Base-by-base conservation (phyloP, 2,888 invertebrate species). In the Pharmacophagus antenor region DNA sequence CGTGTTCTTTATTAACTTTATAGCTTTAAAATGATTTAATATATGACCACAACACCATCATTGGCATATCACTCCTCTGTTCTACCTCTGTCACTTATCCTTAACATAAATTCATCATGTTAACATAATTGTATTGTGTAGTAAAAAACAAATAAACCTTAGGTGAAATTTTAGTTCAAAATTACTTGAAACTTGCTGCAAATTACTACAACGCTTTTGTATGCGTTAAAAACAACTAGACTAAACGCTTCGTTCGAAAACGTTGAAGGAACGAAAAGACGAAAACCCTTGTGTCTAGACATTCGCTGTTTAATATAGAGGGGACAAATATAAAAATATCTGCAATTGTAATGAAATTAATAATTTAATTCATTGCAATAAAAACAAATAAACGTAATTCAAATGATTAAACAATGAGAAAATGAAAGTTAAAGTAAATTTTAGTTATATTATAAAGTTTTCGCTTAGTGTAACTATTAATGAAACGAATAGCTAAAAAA, bases 201-300 rank as follows among this genome's bases (percentile, higher is more conserved):
- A 31, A 31, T 2, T 31, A 31, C 31, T 12, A 31, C 12, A 31
- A 31, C 3, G 10, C 31, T 31, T 31, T 31, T 31, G 25, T 12
- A 25, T 0, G 42, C 17, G 23, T 53, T 42, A 10, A 46, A 54
- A 54, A 54, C n/a, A 21, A 44, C 44, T 1, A 42, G 25, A 18
- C 10, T 25, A 54, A 31, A 44, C 18, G 17, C 37, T 42, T 42
- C 44, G 12, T 54, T 42, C n/a, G 42, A 31, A 31, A 31, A 31
- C 31, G 31, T 2, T 3, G 12, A 31, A 31, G 31, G 31, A 31
- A 15, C 31, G 15, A 18, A 25, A 12, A 3, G 21, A 23, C 17
- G 23, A 3, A 49, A 49, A 21, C n/a, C 8, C 20, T 5, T 54
- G 44, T 27, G 53, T 54, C 53, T 46, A 46, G 53, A 54, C 53